Conservation (phyloP, 2,888 invertebrate species). For the Agriopis marginaria region DNA sequence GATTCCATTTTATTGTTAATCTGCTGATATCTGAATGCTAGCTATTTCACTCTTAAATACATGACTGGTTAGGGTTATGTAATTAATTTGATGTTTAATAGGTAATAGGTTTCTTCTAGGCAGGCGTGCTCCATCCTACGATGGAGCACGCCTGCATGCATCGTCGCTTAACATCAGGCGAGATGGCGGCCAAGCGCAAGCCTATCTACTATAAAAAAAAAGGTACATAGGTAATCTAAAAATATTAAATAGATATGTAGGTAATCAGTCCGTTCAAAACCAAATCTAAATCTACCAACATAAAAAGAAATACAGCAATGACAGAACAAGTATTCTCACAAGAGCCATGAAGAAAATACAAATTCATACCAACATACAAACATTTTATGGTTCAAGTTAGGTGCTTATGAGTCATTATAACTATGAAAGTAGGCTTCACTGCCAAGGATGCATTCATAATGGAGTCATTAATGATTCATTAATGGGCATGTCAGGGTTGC, state of each 20-base stretch:
- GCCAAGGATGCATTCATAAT: constrained; percentile 27
- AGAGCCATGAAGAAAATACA: not conserved
- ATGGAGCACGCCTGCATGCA: no score
- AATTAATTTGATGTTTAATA: not conserved
- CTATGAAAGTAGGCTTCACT: constrained; percentile 33
- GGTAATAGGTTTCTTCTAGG: no score
- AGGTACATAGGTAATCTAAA: no score
- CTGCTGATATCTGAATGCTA: not conserved
- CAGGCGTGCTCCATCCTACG: no score
- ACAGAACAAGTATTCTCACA: not conserved
- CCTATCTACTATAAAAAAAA: no score
- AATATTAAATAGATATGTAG: not conserved
- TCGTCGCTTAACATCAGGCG: no score
- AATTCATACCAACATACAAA: not conserved
- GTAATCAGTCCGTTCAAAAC: not conserved
- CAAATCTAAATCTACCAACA: not conserved
- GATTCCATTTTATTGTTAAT: no score
- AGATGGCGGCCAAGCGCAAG: no score
- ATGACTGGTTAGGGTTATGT: not conserved
- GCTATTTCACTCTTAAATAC: not conserved
- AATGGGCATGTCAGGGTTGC: constrained; percentile 8
- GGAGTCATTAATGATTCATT: constrained; percentile 29
- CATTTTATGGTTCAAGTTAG: constrained; percentile 1
- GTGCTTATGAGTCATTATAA: constrained; percentile 26
- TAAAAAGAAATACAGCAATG: not conserved